Evolutionary conservation across 2,113 vertebrate genomes (phyloP).

Genomic region (Syngnathoides biaculeatus): DNA sequence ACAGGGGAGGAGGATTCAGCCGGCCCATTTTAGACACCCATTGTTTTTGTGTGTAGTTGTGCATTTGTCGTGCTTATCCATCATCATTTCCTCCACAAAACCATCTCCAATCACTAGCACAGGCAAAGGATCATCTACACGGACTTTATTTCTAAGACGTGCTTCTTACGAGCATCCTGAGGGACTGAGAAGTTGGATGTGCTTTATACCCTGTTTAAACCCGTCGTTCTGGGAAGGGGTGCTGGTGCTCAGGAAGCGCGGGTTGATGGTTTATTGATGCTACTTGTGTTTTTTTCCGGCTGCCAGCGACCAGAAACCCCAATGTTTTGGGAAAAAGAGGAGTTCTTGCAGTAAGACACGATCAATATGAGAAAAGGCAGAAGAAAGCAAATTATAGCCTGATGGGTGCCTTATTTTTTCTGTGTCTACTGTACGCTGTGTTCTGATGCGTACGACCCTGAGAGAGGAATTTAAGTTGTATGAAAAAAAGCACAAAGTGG

Average conservation of each 20-base stretch:
- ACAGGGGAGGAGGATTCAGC: constrained; percentile 40
- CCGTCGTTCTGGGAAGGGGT: constrained; percentile 16
- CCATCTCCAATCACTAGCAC: constrained; percentile 32
- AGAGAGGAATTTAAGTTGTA: neutral
- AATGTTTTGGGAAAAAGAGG: constrained; percentile 21
- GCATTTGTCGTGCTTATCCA: constrained; percentile 39
- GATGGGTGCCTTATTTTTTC: constrained; percentile 26
- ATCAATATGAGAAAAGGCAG: constrained; percentile 48
- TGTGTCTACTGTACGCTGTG: neutral
- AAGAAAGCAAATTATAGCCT: constrained; percentile 34
- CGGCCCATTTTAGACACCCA: constrained; percentile 29
- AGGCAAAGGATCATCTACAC: constrained; percentile 20
- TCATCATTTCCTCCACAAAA: constrained; percentile 22
- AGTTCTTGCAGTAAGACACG: constrained; percentile 29
- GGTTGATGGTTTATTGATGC: constrained; percentile 37
- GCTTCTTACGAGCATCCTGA: neutral
- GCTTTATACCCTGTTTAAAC: constrained; percentile 33
- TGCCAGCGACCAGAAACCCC: constrained; percentile 29
- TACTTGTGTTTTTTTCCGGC: constrained; percentile 39
- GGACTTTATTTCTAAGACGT: constrained; percentile 20
- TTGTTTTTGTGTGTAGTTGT: constrained; percentile 36
- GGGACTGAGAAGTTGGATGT: neutral
- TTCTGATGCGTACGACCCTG: neutral
- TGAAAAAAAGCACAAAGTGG: neutral
- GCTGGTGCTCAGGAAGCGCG: constrained; percentile 25